phyloP scores from a whole-genome alignment of 2,113 vertebrate genomes.

The Mesitornis unicolor region DNA sequence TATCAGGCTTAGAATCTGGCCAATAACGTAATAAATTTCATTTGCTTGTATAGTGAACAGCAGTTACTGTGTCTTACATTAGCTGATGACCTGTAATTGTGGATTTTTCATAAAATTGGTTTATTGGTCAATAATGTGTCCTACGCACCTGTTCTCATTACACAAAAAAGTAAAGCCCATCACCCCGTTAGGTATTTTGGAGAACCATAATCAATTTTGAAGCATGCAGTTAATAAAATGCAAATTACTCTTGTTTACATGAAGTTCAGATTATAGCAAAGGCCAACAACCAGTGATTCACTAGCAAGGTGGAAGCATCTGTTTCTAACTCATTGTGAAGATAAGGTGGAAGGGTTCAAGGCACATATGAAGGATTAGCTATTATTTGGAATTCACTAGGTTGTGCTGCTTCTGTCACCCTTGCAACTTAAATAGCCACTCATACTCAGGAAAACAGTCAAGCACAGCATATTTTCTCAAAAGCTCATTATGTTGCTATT shows the following conservation, averaged over 20 bases:
- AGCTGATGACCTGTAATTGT: slow-evolving; percentile 17
- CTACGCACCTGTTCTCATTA: slow-evolving; percentile 10
- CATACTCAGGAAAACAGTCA: background rate
- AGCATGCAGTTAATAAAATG: background rate
- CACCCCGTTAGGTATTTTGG: slow-evolving; percentile 7
- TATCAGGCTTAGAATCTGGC: background rate
- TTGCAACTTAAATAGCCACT: background rate
- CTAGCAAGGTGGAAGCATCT: background rate
- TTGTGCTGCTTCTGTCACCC: background rate
- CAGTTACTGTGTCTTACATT: background rate
- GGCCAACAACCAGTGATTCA: background rate
- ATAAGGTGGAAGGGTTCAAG: background rate
- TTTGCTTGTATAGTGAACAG: slow-evolving; percentile 3
- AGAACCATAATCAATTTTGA: slow-evolving; percentile 50
- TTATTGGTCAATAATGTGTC: slow-evolving; percentile 33
- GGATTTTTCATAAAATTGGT: slow-evolving; percentile 46
- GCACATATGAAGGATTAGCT: background rate
- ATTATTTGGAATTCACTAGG: background rate
- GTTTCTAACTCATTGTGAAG: background rate
- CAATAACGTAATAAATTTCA: background rate
- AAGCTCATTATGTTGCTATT: background rate
- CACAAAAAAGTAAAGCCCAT: slow-evolving; percentile 16
- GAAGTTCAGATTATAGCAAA: background rate
- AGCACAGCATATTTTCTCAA: background rate
- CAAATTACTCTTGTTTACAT: background rate